These are phyloP conservation scores for Xenopus laevis DNA, from an alignment of 2,113 vertebrate genomes.

Conservation along the genomic window DNA sequence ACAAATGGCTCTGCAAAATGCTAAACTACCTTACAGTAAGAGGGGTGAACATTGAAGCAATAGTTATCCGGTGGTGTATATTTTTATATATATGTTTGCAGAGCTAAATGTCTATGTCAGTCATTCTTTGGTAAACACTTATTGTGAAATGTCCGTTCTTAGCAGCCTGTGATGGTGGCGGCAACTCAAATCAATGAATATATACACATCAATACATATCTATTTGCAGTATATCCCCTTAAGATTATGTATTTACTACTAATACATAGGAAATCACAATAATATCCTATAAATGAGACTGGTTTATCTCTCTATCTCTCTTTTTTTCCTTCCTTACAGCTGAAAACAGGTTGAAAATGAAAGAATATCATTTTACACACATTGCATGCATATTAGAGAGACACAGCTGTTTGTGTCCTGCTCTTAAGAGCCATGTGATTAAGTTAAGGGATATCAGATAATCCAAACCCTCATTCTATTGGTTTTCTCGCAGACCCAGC, in stretches of 20 bases:
- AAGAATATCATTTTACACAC: constrained; percentile 98
- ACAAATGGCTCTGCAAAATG: not conserved
- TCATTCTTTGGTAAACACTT: too few species aligned
- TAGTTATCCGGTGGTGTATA: not conserved
- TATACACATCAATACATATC: not conserved
- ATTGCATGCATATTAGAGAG: constrained; percentile 95
- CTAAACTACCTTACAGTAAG: not conserved
- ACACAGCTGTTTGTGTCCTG: constrained; percentile 93
- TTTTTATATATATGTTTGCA: not conserved
- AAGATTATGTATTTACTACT: constrained; percentile 72
- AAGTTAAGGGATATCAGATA: constrained; percentile 99
- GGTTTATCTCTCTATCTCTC: not conserved
- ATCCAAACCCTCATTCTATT: constrained; percentile 79
- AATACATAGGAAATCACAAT: constrained; percentile 65
- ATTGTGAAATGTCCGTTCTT: too few species aligned
- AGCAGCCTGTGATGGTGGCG: too few species aligned
- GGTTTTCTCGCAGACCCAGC: constrained; percentile 70
- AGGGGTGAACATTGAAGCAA: not conserved
- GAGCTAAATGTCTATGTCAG: too few species aligned
- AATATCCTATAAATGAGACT: constrained; percentile 86
- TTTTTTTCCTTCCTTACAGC: constrained; percentile 50
- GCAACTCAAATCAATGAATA: not conserved
- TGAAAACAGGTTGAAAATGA: constrained; percentile 72
- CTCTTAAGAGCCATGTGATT: constrained; percentile 99
- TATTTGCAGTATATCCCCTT: constrained; percentile 61